Evolutionary conservation across 2,797 vertebrate species (phyloP), one percentile per base, ranked within the genome.

Genomic region (Oophaga sylvatica): DNA sequence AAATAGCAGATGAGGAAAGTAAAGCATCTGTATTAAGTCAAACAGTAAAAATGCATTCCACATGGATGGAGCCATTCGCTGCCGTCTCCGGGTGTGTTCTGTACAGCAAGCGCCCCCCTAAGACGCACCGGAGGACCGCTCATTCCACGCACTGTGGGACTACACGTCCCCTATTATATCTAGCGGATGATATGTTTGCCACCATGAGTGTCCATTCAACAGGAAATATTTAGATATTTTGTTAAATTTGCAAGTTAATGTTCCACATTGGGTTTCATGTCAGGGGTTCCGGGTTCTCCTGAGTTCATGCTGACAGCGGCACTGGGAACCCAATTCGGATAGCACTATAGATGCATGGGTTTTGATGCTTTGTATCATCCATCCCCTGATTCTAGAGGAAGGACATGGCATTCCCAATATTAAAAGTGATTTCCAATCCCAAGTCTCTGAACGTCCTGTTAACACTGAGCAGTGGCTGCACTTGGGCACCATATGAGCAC

Each of bases 31-130:
- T 59, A 85, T 75, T 31, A 76, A 88, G 87, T 81, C 87, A 85
- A 81, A 85, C 87, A 81, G 83, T 75, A 89, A 75, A 80, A 88
- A 88, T 81, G 83, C 78, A 65, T 89, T 89, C 87, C 83, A 85
- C 83, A 82, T 83, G 87, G 87, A 83, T 56, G 41, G 84, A 81
- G 57, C 79, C 79, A n/a, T 84, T 71, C 71, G 71, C 70, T 22
- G 29, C 26, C 1, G n/a, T n/a, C 7, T 62, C 70, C 68, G 87
- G 87, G 68, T 22, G 82, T 71, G 56, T n/a, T 4, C 41, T 57
- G 26, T 12, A 35, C 78, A 75, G 68, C n/a, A 16, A 65, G 31
- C 45, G 3, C 13, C 13, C 45, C 29, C 19, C 35, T 57, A 12
- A 71, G 13, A 78, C 12, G 6, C 57, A 17, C 35, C 10, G 2